Conservation (phyloP, 1,140 invertebrate species). For the Augochlora pura region DNA sequence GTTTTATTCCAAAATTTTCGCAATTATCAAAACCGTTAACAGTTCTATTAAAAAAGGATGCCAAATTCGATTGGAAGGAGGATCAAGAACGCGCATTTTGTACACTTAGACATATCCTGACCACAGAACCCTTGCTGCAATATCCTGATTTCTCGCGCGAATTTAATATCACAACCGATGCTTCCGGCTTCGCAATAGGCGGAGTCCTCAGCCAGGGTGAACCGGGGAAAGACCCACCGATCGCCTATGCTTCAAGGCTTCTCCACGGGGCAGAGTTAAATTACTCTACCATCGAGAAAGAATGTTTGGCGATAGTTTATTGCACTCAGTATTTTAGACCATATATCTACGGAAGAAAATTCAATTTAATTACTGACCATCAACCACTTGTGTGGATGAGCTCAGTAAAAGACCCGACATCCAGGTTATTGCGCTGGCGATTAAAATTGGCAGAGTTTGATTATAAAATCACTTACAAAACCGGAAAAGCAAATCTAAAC, state of each 20-base stretch:
- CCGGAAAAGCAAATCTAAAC: background rate
- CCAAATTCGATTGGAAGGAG: no score
- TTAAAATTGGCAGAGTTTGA: background rate
- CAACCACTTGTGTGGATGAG: background rate
- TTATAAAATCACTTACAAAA: background rate
- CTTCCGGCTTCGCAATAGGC: no score
- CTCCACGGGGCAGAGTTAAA: background rate
- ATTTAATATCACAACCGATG: background rate
- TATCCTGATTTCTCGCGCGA: background rate
- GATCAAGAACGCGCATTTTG: no score
- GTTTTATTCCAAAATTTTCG: background rate
- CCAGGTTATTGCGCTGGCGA: background rate
- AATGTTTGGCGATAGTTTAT: background rate
- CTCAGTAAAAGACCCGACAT: no score
- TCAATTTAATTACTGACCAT: background rate
- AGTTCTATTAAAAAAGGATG: background rate
- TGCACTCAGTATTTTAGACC: background rate
- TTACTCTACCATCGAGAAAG: background rate
- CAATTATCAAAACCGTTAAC: background rate
- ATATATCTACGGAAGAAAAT: background rate
- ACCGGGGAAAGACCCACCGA: no score
- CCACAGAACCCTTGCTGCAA: no score
- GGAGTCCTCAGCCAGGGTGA: no score
- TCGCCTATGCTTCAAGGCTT: background rate
- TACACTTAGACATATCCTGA: no score